Conservation (phyloP, 35 echinoderm and acorn worm species). For the Lytechinus variegatus region DNA sequence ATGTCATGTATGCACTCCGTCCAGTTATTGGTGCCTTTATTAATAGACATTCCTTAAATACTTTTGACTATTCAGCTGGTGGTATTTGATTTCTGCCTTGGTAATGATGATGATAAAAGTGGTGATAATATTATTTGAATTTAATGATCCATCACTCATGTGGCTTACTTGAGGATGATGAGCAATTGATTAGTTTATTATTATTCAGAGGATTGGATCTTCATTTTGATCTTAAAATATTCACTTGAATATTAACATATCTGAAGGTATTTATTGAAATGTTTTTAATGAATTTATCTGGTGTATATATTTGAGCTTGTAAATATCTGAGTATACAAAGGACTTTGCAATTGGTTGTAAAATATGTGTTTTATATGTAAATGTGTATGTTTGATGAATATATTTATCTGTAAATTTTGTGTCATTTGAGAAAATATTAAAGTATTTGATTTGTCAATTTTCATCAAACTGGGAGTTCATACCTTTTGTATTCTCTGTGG, state of each 20-base stretch:
- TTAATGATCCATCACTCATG: neutral
- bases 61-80: neutral
- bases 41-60: neutral
- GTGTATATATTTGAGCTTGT: neutral
- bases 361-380: conserved; percentile 9
- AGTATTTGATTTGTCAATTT: neutral
- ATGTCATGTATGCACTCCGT: neutral
- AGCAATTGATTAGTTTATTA: neutral
- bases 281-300: neutral
- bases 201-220: neutral
- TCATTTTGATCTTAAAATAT: neutral
- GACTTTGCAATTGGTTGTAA: neutral
- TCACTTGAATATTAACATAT: neutral
- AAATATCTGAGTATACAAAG: neutral
- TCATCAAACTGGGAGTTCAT: neutral
- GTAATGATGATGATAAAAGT: neutral
- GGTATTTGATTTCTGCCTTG: neutral
- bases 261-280: neutral
- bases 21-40: neutral
- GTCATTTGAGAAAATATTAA: neutral
- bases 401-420: conserved; percentile 2
- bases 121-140: too few species aligned
- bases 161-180: neutral
- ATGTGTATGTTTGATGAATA: neutral
- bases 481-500: neutral